These are phyloP conservation scores for Ooceraea biroi DNA, from an alignment of 1,140 invertebrate species.

Conservation along the genomic window DNA sequence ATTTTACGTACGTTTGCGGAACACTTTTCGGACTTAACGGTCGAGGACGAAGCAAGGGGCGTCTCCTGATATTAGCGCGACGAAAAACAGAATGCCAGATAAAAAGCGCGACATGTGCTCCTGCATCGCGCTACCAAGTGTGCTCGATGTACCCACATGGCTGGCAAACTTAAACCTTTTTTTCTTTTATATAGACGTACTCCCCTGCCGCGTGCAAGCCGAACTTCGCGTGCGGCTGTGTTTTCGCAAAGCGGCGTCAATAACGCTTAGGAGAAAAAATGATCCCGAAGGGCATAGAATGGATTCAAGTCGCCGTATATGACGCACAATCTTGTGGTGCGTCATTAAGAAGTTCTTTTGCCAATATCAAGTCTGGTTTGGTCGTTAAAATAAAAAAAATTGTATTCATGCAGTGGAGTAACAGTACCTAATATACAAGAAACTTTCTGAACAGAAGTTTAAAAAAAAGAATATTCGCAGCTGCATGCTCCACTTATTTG, in stretches of 20 bases:
- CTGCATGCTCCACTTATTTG: not conserved
- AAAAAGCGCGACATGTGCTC: slow-evolving; percentile 75
- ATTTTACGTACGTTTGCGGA: slow-evolving; percentile 57
- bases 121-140: slow-evolving; percentile 69
- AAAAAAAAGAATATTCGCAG: not conserved
- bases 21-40: slow-evolving; percentile 17
- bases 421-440: not conserved
- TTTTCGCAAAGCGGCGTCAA: slow-evolving; percentile 63
- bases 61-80: slow-evolving; percentile 39
- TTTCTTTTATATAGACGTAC: slow-evolving; percentile 45
- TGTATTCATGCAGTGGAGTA: slow-evolving; percentile 5
- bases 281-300: not conserved
- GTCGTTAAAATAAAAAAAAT: slow-evolving; percentile 27
- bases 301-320: slow-evolving; percentile 26
- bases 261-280: slow-evolving; percentile 55
- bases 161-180: slow-evolving; percentile 65
- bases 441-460: not conserved
- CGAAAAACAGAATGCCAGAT: slow-evolving; percentile 65
- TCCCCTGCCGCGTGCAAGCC: slow-evolving; percentile 70
- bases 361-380: slow-evolving; percentile 8
- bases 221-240: slow-evolving; percentile 70
- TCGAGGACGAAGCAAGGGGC: slow-evolving; percentile 39
- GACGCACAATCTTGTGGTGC: slow-evolving; percentile 28
- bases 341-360: not conserved
- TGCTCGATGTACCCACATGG: slow-evolving; percentile 75